Conservation (phyloP, 1,140 invertebrate genomes). For the Eriosoma lanigerum region DNA sequence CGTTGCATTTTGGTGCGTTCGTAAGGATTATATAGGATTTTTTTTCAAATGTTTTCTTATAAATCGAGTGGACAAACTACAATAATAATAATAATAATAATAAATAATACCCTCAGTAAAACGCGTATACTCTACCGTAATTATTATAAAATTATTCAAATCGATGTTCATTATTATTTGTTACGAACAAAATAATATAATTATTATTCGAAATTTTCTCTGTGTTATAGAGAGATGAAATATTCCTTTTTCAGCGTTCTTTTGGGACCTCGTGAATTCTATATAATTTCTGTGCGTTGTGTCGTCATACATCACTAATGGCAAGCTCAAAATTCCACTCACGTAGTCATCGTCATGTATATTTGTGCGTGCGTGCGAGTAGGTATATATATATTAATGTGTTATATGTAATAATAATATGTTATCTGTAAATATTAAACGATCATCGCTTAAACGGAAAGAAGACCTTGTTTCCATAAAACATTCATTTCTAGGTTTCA, state of each 20-base stretch:
- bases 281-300: too few species aligned
- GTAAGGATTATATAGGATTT: constrained; percentile 18
- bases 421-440: neutral
- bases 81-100: too few species aligned
- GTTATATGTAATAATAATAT: neutral
- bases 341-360: neutral
- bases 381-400: neutral
- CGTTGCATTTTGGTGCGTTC: constrained; percentile 1
- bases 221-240: too few species aligned
- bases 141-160: constrained; percentile 39
- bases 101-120: constrained; percentile 21
- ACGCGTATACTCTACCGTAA: neutral
- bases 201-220: too few species aligned
- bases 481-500: constrained; percentile 20
- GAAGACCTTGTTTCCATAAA: constrained; percentile 21
- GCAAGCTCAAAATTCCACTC: constrained; percentile 3
- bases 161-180: too few species aligned
- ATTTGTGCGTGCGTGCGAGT: neutral
- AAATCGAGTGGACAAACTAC: too few species aligned
- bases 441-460: too few species aligned
- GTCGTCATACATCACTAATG: too few species aligned
- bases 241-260: neutral
- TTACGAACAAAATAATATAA: too few species aligned
- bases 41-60: neutral
- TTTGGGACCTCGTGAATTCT: neutral